phyloP scores from a whole-genome alignment of 2,797 vertebrate genomes.

The Choloepus didactylus region DNA sequence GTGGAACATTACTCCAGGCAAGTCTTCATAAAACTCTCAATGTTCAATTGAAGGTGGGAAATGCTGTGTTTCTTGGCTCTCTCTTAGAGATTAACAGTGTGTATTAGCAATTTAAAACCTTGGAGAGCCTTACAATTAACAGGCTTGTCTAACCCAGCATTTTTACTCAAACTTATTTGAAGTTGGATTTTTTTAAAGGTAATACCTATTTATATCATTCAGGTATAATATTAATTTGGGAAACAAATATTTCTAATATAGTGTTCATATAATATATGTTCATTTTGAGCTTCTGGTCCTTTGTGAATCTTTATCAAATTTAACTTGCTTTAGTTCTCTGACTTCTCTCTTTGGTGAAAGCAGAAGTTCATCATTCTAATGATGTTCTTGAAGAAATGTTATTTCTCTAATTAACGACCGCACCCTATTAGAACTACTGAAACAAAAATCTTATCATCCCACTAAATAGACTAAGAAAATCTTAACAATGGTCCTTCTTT shows the following conservation, averaged over 20 bases:
- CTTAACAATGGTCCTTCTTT: constrained; percentile 17
- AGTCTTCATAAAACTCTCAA: neutral
- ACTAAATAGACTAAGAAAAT: constrained; percentile 25
- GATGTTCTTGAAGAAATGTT: constrained; percentile 5
- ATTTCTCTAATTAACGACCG: constrained; percentile 55
- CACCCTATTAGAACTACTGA: constrained; percentile 38
- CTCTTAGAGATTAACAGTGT: neutral
- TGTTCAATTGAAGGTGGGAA: neutral
- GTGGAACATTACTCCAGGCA: neutral
- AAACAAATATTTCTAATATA: neutral
- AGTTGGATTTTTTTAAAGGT: neutral
- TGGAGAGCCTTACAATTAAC: neutral
- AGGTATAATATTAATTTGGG: neutral
- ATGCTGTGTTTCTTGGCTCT: neutral
- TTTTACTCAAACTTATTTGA: neutral
- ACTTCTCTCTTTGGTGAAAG: neutral
- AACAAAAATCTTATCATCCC: constrained; percentile 43
- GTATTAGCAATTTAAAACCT: constrained; percentile 9
- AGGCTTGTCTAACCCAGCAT: neutral
- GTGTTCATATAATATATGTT: neutral
- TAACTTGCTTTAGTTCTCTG: neutral
- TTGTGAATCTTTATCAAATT: neutral
- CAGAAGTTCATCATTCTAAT: neutral
- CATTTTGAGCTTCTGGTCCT: neutral
- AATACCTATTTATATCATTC: neutral